phyloP scores from a whole-genome alignment of 2,888 invertebrate genomes.

The Diadegma fenestrale region DNA sequence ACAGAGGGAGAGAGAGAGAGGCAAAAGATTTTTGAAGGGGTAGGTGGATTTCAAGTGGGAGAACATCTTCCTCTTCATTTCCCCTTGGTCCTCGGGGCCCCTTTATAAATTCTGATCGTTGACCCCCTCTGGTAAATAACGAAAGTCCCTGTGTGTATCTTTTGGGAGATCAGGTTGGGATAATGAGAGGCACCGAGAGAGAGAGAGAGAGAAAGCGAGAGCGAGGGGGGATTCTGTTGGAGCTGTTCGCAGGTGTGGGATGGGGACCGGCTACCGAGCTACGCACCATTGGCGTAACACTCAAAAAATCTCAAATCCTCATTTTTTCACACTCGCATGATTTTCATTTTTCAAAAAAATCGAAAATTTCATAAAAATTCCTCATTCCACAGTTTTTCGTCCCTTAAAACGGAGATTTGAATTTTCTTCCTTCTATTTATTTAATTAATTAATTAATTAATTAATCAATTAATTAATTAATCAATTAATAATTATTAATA shows the following conservation, averaged over 20 bases:
- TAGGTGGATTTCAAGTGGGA: conserved; percentile 67
- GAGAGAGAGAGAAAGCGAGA: conserved; percentile 73
- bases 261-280: conserved; percentile 83
- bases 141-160: conserved; percentile 82
- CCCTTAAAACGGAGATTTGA: too few relatives aligned
- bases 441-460: too few relatives aligned
- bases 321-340: neutral
- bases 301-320: conserved; percentile 70
- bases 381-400: too few relatives aligned
- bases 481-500: too few relatives aligned
- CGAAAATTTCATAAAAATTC: neutral
- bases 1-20: neutral
- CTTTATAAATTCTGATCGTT: conserved; percentile 79
- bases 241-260: conserved; percentile 84
- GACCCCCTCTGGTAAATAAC: conserved; percentile 83
- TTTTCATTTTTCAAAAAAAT: neutral
- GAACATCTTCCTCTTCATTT: neutral
- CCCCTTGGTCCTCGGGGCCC: conserved; percentile 29
- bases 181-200: conserved; percentile 82
- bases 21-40: conserved; percentile 19
- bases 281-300: conserved; percentile 82
- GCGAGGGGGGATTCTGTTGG: conserved; percentile 53
- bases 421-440: neutral
- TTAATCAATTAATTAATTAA: too few relatives aligned
- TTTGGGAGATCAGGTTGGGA: conserved; percentile 84